Base-by-base conservation (phyloP, 1,140 invertebrate species). In the Scaptodrosophila lebanonensis region DNA sequence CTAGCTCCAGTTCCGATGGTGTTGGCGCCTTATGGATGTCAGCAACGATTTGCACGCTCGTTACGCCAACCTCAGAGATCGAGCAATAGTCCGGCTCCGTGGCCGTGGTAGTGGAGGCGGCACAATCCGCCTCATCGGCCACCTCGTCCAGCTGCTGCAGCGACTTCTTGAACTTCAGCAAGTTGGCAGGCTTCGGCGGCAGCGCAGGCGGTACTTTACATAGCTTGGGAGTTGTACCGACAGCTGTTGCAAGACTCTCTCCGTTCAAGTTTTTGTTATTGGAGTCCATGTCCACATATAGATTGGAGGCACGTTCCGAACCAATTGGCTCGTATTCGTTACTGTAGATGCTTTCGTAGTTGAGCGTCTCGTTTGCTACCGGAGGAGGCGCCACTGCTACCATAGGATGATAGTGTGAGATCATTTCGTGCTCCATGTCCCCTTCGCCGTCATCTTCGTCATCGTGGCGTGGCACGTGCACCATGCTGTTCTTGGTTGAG, bases 141-240 rank as follows among this genome's bases (percentile, higher is more conserved):
- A 66, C 33, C 8, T 68, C 66, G 11, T 72, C 70, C 0, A 82
- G 36, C 16, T 76, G 71, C n/a, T 82, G 63, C 11, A 84, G 42
- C 1, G 71, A 82, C 25, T 84, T 86, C 6, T 69, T 72, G 13
- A 87, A 85, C 36, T 86, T 86, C 64, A 79, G 76, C 54, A 88
- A 87, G 88, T 87, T 92, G 38, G 88, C 86, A 7, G 91, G 91
- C 69, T 92, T 92, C 0, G 91, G 91, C 2, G 91, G 91, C 12
- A 92, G 60, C 2, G 89, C 90, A 5, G 91, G 91, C 5, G 75
- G 82, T 44, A 73, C 20, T 54, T 77, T 84, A 27, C 57, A 45
- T 33, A 17, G 22, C 43, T 63, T 54, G 35, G 11, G 15, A 38
- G 15, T 25, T 12, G 6, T 15, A 6, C 11, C 20, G 7, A 1